Conservation (phyloP, 2,113 vertebrate genomes). For the Lagopus leucura region DNA sequence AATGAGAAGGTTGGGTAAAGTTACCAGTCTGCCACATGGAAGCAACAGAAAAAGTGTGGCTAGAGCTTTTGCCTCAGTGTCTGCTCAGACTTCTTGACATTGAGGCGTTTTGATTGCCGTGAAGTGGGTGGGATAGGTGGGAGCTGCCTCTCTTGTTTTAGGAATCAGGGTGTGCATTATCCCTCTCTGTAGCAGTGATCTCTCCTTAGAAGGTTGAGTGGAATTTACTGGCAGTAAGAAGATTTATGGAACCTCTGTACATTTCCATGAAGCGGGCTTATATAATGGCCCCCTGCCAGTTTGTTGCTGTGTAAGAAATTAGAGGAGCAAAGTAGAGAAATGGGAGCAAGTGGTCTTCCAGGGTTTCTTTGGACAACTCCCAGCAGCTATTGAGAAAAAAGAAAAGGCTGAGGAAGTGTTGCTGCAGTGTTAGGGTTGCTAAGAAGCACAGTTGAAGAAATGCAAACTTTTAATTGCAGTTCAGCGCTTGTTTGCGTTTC, state of each 20-base stretch:
- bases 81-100: background rate
- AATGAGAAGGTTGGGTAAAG: background rate
- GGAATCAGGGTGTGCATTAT: background rate
- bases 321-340: background rate
- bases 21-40: background rate
- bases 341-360: background rate
- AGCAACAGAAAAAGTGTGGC: background rate
- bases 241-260: conserved; percentile 56
- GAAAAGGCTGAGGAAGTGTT: background rate
- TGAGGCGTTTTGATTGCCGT: background rate
- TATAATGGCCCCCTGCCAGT: background rate
- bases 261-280: conserved; percentile 21
- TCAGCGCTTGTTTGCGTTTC: background rate
- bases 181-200: conserved; percentile 20
- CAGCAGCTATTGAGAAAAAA: background rate
- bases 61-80: background rate
- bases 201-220: conserved; percentile 42
- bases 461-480: background rate
- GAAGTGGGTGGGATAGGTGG: background rate
- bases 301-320: background rate
- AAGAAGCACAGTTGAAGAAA: background rate
- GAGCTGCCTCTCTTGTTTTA: background rate
- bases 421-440: background rate
- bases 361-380: background rate
- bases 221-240: conserved; percentile 62